phyloP scores from a whole-genome alignment of 2,888 invertebrate genomes.

The Omphaloscelis lunosa region DNA sequence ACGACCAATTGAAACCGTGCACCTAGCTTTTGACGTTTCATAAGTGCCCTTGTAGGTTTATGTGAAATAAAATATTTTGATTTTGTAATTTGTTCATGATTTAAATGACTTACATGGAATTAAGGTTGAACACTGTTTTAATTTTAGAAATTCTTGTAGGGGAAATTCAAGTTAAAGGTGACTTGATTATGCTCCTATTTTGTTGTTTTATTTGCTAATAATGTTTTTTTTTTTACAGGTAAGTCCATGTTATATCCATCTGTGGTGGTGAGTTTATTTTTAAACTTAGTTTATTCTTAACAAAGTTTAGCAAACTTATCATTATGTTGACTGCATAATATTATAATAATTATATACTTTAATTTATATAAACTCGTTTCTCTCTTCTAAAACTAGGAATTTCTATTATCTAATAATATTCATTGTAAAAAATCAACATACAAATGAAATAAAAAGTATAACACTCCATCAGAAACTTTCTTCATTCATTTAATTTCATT shows the following conservation, averaged over 20 bases:
- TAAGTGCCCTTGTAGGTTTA: not conserved
- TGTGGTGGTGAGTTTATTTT: constrained; percentile 35
- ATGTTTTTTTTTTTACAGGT: constrained; percentile 38
- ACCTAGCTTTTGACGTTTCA: not conserved
- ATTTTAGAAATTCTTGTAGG: not conserved
- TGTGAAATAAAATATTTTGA: not conserved
- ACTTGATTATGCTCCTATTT: not conserved
- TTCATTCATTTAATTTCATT: constrained; percentile 10
- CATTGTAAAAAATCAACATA: not conserved
- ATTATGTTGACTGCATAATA: not conserved
- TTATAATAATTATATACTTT: not conserved
- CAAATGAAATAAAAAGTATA: constrained; percentile 2
- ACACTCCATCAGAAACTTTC: constrained; percentile 44
- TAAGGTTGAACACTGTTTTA: not conserved
- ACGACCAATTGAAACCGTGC: not conserved
- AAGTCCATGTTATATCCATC: constrained; percentile 5
- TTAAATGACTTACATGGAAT: not conserved
- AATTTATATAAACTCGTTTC: not conserved
- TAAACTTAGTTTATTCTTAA: not conserved
- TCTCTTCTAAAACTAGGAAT: not conserved
- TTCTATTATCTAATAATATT: not conserved
- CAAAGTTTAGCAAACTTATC: not conserved
- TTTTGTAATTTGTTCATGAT: not conserved
- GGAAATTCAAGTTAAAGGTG: not conserved
- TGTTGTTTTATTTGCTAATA: not conserved